Base-by-base conservation (phyloP, 2,113 vertebrate species). In the Pagrus major region DNA sequence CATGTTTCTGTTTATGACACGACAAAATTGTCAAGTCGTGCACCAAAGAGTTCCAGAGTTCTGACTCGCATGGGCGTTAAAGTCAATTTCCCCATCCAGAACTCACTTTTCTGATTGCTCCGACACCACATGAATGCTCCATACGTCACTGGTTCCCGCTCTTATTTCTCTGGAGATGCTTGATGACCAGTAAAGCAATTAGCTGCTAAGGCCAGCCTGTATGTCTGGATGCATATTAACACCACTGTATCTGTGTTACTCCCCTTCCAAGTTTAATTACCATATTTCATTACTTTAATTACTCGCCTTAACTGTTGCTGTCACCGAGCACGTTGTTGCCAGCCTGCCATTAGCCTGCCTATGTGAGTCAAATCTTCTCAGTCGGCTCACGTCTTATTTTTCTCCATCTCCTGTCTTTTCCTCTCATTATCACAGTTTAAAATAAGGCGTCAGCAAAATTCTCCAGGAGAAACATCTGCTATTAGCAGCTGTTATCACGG, bases 401-500 rank as follows among this genome's bases (percentile, higher is more conserved):
- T 41, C 39, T 14, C 58, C 35, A 25, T 66, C 31, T 27, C 3
- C 16, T 20, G 11, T 27, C 44, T 16, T 68, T 27, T 31, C 29
- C 42, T 71, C 7, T 47, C 47, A 70, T 70, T 29, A 46, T 51
- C 33, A 11, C 54, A 25, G 5, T 61, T 75, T 27, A 55, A 84
- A 81, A 52, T 23, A 21, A 25, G 5, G 31, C 18, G 20, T 59
- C 63, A 70, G 77, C 61, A 59, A 72, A 71, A 70, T 67, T 47
- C 41, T 7, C 41, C 42, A 49, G 52, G 1, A 44, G n/a, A 75
- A 81, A 52, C 81, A 72, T 71, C 73, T 80, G 82, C 58, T 63
- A 76, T 56, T 72, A 78, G 70, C 79, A 81, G 67, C 75, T 80
- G 72, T 79, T 80, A 76, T 59, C 18, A 5, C 25, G 23, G 15